A percentile compares a stretch with the other conserved stretches of the same genome.
Evolutionary conservation across 2,888 invertebrate genomes (phyloP).

Genomic region (Frankliniella fusca): DNA sequence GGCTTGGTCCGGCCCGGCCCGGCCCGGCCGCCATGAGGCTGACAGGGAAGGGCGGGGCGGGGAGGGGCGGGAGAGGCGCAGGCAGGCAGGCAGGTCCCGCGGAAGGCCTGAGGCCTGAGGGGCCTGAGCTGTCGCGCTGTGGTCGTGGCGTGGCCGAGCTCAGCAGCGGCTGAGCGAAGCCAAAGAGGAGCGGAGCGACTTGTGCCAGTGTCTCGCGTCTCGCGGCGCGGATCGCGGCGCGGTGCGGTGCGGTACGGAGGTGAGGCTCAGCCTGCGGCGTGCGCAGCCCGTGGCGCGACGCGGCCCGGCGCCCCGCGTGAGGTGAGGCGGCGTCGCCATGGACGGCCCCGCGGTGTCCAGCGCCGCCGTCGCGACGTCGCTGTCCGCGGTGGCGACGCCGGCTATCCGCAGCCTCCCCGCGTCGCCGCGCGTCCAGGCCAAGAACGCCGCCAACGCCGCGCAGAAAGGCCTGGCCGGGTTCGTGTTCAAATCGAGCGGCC

Average conservation of each 20-base stretch:
- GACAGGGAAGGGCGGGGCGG: neutral
- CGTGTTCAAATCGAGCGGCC: constrained; percentile 12
- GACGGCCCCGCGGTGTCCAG: neutral
- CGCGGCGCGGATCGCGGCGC: neutral
- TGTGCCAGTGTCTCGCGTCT: neutral
- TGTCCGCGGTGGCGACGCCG: neutral
- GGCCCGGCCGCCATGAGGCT: neutral
- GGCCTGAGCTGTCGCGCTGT: neutral
- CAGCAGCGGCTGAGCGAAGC: neutral
- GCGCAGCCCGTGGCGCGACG: neutral
- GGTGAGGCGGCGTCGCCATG: neutral
- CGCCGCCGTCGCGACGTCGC: neutral
- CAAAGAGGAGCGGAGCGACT: neutral
- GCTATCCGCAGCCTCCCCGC: neutral
- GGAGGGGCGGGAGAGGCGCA: neutral
- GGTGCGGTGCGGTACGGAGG: neutral
- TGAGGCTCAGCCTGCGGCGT: neutral
- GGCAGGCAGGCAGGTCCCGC: neutral
- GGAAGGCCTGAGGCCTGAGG: neutral
- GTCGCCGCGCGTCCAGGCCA: neutral
- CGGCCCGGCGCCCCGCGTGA: neutral
- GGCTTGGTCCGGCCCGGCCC: neutral
- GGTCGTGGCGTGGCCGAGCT: neutral
- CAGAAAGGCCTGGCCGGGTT: neutral
- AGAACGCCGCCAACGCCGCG: neutral